phyloP scores from a whole-genome alignment of 2,113 vertebrate genomes.

The Symphodus melops region DNA sequence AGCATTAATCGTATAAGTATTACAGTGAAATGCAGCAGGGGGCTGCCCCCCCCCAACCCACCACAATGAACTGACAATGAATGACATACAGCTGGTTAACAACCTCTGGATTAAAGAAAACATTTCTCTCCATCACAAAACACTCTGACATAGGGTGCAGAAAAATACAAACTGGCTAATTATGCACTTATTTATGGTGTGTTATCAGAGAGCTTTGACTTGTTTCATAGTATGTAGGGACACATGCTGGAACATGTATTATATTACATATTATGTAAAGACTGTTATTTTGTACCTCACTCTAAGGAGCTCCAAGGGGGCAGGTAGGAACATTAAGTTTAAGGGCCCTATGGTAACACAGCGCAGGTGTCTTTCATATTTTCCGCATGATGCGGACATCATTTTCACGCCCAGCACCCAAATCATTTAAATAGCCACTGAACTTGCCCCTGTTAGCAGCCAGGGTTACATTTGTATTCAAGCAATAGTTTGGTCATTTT shows the following conservation, averaged over 20 bases:
- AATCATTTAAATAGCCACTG: too few species aligned
- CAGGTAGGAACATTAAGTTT: background rate
- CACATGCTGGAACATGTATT: background rate
- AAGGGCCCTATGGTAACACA: too few species aligned
- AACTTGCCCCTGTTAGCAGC: too few species aligned
- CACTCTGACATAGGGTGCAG: constrained; percentile 21
- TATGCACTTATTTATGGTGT: constrained; percentile 12
- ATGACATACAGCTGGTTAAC: constrained; percentile 46
- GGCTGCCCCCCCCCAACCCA: constrained; percentile 31
- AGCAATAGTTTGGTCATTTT: too few species aligned
- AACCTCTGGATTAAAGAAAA: constrained; percentile 57
- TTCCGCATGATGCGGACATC: too few species aligned
- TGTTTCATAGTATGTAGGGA: background rate
- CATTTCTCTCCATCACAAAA: constrained; percentile 54
- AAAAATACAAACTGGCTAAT: constrained; percentile 44
- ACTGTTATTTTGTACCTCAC: background rate
- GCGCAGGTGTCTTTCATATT: too few species aligned
- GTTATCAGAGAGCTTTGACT: background rate
- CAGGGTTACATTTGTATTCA: too few species aligned
- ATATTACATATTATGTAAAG: background rate
- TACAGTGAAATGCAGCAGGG: constrained; percentile 27
- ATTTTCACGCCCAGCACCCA: too few species aligned
- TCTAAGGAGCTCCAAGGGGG: background rate
- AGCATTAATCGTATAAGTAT: constrained; percentile 37
- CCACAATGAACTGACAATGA: constrained; percentile 49